These are phyloP conservation scores for Nephrotoma guestfalica DNA, from an alignment of 2,888 invertebrate species.

Conservation along the genomic window DNA sequence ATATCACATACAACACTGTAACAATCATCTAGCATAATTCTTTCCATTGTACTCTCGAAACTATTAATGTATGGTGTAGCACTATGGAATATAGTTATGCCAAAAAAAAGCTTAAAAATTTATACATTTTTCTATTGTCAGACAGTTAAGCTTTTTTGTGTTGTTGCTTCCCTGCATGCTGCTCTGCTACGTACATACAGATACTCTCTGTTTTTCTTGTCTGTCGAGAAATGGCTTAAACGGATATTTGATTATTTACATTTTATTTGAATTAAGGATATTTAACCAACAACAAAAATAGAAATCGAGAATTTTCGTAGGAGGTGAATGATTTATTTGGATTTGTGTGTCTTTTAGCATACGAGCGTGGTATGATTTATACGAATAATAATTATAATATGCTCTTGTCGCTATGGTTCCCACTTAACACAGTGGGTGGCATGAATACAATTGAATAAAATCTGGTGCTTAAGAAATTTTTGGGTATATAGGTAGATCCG, in stretches of 20 bases:
- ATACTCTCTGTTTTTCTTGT: neutral
- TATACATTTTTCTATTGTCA: neutral
- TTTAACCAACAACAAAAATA: neutral
- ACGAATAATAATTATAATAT: too few relatives aligned
- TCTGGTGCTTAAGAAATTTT: too few relatives aligned
- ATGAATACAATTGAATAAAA: too few relatives aligned
- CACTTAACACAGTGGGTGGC: too few relatives aligned
- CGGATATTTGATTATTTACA: neutral
- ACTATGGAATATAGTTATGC: neutral
- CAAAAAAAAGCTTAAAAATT: neutral
- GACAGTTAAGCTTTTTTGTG: neutral
- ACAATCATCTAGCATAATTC: neutral
- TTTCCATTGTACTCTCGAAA: neutral
- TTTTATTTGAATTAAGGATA: neutral
- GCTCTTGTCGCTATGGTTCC: too few relatives aligned
- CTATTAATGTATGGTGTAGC: neutral
- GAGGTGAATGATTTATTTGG: neutral
- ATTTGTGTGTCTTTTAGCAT: neutral
- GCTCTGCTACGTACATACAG: neutral
- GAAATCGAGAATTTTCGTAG: neutral
- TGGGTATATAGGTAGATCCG: too few relatives aligned
- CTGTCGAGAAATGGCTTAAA: neutral
- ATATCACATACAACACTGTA: neutral
- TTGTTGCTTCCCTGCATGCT: neutral
- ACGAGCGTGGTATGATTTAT: neutral